phyloP scores from a whole-genome alignment of 37 sponge, comb jelly and placozoan species.

The Crambe crambe region DNA sequence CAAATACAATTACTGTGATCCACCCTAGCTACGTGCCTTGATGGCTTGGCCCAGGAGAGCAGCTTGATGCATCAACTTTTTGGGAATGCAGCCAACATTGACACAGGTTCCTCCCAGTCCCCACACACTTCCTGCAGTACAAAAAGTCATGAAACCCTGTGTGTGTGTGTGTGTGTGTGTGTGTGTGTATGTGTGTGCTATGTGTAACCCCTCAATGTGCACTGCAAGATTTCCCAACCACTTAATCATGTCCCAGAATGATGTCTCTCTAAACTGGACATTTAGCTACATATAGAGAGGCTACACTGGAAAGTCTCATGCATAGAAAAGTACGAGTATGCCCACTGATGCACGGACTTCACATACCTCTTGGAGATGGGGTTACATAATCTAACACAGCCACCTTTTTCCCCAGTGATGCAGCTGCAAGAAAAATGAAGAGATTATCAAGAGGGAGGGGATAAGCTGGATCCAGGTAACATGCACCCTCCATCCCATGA shows the following conservation, averaged over 20 bases:
- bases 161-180: no score
- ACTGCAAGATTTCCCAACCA: no score
- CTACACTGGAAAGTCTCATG: not conserved
- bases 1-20: not conserved
- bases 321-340: not conserved
- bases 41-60: conserved; percentile 70
- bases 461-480: no score
- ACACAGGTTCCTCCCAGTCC: conserved; percentile 97
- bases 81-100: conserved; percentile 96
- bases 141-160: no score
- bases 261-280: no score
- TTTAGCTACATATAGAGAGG: no score
- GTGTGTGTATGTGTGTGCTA: no score
- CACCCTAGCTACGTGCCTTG: conserved; percentile 31
- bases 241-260: no score
- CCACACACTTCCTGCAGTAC: conserved; percentile 75
- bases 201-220: no score
- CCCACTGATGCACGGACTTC: not conserved
- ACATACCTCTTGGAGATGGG: conserved; percentile 65
- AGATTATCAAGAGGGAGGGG: not conserved
- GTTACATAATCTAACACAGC: conserved; percentile 84
- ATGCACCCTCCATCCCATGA: no score
- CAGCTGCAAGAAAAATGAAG: conserved; percentile 39
- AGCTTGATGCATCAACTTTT: conserved; percentile 95
- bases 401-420: conserved; percentile 64